Conservation (phyloP, 2,113 vertebrate genomes). For the Aptenodytes forsteri region DNA sequence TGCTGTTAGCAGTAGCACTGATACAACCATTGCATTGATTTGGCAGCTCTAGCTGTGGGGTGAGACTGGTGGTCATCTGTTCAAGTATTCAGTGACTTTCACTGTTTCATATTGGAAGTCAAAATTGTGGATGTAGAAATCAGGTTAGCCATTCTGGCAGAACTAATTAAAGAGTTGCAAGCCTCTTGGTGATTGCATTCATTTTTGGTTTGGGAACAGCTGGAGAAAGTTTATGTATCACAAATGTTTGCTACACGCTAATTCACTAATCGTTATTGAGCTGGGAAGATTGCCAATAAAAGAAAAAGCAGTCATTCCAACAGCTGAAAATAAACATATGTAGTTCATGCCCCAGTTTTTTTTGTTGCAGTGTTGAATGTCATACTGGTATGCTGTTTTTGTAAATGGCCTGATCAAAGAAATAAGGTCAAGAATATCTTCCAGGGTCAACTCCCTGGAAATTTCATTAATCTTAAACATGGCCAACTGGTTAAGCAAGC, state of each 20-base stretch:
- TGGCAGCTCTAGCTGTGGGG: not conserved
- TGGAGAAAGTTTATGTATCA: constrained; percentile 12
- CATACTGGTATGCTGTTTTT: not conserved
- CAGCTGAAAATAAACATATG: not conserved
- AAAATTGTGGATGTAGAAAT: not conserved
- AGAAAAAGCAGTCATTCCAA: not conserved
- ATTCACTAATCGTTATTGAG: constrained; percentile 20
- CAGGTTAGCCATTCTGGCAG: not conserved
- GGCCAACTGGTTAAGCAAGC: not conserved
- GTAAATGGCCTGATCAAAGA: not conserved
- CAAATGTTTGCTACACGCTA: constrained; percentile 20
- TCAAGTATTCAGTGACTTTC: not conserved
- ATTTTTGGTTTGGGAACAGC: constrained; percentile 21
- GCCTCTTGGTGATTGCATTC: not conserved
- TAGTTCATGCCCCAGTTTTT: not conserved
- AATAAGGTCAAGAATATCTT: not conserved
- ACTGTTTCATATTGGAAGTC: not conserved
- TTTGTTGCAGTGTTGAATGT: not conserved
- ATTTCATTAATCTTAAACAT: not conserved
- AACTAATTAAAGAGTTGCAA: constrained; percentile 35
- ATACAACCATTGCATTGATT: not conserved
- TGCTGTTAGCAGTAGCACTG: not conserved
- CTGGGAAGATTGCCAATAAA: constrained; percentile 6
- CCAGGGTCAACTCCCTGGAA: not conserved
- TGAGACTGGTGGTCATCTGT: not conserved